A percentile compares a stretch with the other conserved stretches of the same genome.
phyloP scores from a whole-genome alignment of 2,113 vertebrate species.

The Labeo catla region DNA sequence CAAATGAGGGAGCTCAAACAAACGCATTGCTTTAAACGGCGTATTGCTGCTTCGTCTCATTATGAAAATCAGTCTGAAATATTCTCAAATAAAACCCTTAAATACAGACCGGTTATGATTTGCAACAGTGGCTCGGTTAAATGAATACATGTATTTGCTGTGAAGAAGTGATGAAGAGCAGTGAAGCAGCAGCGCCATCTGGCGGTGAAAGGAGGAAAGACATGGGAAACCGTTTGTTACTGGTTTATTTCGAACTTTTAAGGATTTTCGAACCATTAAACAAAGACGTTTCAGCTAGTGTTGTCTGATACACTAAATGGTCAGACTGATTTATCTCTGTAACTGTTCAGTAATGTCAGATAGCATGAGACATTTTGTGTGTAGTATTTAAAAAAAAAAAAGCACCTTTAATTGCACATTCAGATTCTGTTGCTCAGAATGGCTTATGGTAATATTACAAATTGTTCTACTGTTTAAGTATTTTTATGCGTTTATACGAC shows the following conservation, averaged over 20 bases:
- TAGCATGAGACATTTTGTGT: too few relatives aligned
- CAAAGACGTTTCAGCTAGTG: too few relatives aligned
- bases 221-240: not conserved
- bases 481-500: slow-evolving; percentile 72
- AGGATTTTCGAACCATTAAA: not conserved
- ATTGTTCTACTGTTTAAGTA: too few relatives aligned
- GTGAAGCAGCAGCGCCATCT: not conserved
- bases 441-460: not conserved
- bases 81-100: not conserved
- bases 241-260: not conserved
- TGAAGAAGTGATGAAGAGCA: not conserved
- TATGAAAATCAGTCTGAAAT: not conserved
- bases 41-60: not conserved
- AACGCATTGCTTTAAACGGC: not conserved
- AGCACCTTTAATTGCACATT: not conserved
- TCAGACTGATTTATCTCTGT: too few relatives aligned
- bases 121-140: not conserved
- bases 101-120: not conserved
- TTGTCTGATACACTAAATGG: too few relatives aligned
- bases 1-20: not conserved
- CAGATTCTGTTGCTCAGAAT: not conserved
- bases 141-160: not conserved
- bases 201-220: not conserved
- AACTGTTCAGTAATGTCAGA: not conserved
- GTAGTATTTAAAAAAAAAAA: not conserved